These are phyloP conservation scores for Brachionus rotundiformis DNA, from an alignment of 1,140 invertebrate species.

Conservation along the genomic window DNA sequence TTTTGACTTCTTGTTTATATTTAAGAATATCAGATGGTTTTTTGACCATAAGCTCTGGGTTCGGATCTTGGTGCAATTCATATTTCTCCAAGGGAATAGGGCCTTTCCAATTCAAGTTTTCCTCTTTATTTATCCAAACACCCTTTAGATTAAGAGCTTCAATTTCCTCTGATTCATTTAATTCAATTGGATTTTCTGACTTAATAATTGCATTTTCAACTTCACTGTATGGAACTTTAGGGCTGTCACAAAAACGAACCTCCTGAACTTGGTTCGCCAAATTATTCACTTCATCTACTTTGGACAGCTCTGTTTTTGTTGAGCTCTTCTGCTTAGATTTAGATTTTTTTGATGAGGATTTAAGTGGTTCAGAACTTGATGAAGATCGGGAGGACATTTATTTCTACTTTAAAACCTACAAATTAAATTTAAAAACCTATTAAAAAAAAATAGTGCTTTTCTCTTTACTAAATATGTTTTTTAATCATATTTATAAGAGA, in stretches of 20 bases:
- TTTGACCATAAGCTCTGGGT: conserved; percentile 29
- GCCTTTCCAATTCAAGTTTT: conserved; percentile 39
- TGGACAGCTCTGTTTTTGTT: background rate
- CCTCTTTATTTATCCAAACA: background rate
- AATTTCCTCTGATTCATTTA: conserved; percentile 24
- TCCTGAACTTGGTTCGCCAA: background rate
- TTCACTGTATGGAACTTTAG: conserved; percentile 12
- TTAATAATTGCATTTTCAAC: conserved; percentile 18
- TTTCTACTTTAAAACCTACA: background rate
- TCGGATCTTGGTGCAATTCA: conserved; percentile 13
- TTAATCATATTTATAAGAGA: conserved; percentile 45
- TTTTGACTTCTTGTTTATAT: conserved; percentile 40
- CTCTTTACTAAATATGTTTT: background rate
- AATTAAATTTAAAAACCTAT: background rate
- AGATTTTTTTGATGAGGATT: background rate
- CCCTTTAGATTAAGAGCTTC: background rate
- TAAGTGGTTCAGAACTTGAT: background rate
- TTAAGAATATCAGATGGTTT: conserved; percentile 20
- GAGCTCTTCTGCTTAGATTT: background rate
- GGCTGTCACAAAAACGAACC: conserved; percentile 19
- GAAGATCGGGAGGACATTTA: conserved; percentile 9
- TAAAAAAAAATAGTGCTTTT: background rate
- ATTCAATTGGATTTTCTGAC: background rate
- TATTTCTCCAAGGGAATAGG: conserved; percentile 40
- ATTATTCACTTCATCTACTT: background rate